Evolutionary conservation across 2,797 vertebrate species (phyloP).

Genomic region (Mormyrus hasselquistii): DNA sequence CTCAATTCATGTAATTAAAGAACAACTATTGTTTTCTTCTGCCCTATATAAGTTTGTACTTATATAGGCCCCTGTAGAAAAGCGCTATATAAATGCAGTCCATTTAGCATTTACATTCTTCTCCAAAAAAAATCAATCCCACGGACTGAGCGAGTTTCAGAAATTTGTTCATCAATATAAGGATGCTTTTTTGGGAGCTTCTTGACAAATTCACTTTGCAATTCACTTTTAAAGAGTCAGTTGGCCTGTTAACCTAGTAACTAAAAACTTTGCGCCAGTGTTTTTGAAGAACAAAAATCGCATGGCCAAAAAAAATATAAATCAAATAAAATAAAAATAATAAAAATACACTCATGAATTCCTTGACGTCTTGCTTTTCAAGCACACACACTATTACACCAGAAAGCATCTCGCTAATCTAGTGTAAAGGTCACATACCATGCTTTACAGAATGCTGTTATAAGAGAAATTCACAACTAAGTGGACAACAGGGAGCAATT

Average conservation of each 20-base stretch:
- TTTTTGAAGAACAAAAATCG: background rate
- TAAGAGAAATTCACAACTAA: background rate
- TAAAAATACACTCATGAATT: background rate
- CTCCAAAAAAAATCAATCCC: background rate
- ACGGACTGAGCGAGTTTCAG: background rate
- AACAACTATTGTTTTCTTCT: background rate
- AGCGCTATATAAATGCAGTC: no score
- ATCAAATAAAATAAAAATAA: background rate
- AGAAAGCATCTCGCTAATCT: background rate
- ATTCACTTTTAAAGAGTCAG: background rate
- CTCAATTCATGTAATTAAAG: background rate
- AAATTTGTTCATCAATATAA: background rate
- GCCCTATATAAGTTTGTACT: no score
- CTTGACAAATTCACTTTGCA: background rate
- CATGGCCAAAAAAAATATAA: background rate
- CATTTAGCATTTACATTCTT: no score
- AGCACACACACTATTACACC: background rate
- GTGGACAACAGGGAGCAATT: constrained; percentile 17
- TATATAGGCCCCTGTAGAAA: no score
- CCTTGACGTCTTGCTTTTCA: background rate
- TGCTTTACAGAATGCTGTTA: background rate
- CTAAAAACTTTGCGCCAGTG: background rate
- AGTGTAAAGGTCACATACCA: background rate
- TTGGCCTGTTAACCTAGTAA: background rate
- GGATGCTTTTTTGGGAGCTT: background rate